Base-by-base conservation (phyloP, 2,113 vertebrate species). In the Daubentonia madagascariensis region DNA sequence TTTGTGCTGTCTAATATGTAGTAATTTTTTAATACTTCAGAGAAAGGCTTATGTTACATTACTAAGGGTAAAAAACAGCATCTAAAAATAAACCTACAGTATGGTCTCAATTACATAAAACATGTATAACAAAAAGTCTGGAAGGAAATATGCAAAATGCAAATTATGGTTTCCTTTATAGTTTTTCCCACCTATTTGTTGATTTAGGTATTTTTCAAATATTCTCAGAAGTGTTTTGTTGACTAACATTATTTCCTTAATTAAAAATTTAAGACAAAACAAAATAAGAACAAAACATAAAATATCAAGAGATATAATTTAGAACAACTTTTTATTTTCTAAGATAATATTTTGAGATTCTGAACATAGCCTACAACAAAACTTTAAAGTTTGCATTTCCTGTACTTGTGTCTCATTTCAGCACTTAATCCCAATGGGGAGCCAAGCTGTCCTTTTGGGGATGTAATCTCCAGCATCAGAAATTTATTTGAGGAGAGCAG, bases 311-410 rank as follows among this genome's bases (percentile, higher is more conserved):
- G 11, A 37, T 8, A 63, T 40, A 80, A 90, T 40, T 94, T 81
- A 85, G 30, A 88, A 8, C 25, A 70, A 65, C 13, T 43, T 95
- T 96, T 80, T 76, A 92, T 68, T 89, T 89, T 96, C 43, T 61
- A 70, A 48, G 76, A 30, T 45, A 83, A 59, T 89, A 54, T 52
- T 79, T 91, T 76, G 18, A 91, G 40, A 92, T 35, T 91, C 54
- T 96, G 32, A 78, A 35, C 25, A 80, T 43, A 85, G 30, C 40
- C 35, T 40, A 73, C 20, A 88, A 70, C 13, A 95, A 48, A 93
- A 75, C 25, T 81, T 89, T 68, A 37, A 85, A 35, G 52, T 86
- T 61, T 81, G 30, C 30, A 35, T 96, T 92, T 81, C 32, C 61
- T 80, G 28, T 76, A 6, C 20, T 45, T 25, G 35, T 57, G 40